Evolutionary conservation across 2,888 invertebrate genomes (phyloP).

Genomic region (Crossocerus cetratus): DNA sequence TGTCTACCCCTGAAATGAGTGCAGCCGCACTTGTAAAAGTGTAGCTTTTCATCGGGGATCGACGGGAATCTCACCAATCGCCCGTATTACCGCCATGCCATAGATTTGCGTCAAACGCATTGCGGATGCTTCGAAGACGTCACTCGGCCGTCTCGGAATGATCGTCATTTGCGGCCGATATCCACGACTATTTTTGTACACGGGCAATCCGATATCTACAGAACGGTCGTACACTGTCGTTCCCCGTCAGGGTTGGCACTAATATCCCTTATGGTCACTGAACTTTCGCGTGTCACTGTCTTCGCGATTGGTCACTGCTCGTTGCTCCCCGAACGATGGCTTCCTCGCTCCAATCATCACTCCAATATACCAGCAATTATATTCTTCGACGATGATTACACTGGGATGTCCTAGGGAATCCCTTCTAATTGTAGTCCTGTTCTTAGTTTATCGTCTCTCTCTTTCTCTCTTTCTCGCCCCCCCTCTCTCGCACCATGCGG

Average conservation of each 20-base stretch:
- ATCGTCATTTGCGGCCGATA: slow-evolving; percentile 53
- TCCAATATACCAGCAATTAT: not conserved
- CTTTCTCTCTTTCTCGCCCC: not conserved
- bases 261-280: slow-evolving; percentile 74
- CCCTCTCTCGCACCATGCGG: not conserved
- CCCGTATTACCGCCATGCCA: no score
- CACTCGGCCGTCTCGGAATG: slow-evolving; percentile 48
- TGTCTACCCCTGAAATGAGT: no score
- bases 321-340: no score
- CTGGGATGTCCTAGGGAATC: no score
- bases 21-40: no score
- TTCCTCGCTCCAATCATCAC: slow-evolving; percentile 1
- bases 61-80: no score
- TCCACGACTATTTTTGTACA: slow-evolving; percentile 69
- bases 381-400: no score
- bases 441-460: not conserved
- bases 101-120: slow-evolving; percentile 4
- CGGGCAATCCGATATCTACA: slow-evolving; percentile 64
- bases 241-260: slow-evolving; percentile 69
- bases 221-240: slow-evolving; percentile 64
- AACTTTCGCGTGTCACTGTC: slow-evolving; percentile 69
- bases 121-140: slow-evolving; percentile 35
- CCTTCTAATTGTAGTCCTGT: no score
- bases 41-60: no score
- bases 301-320: slow-evolving; percentile 60